Percentiles rank a stretch among this genome's conserved stretches.
phyloP scores from a whole-genome alignment of 2,113 vertebrate species.

The Tupaia tana region DNA sequence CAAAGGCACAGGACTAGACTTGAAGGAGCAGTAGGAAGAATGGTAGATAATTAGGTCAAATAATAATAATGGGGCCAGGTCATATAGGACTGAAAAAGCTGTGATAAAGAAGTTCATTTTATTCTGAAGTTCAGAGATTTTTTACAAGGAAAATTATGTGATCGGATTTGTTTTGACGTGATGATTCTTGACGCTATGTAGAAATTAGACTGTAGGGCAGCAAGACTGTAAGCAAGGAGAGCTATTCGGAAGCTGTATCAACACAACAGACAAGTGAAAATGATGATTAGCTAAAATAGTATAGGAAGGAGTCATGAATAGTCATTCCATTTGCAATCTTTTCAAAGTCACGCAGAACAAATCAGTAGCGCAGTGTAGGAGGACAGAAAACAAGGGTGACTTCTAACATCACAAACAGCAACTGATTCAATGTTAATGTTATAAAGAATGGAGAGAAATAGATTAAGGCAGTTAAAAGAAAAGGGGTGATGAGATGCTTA shows the following conservation, averaged over 20 bases:
- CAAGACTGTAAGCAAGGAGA: too few species aligned
- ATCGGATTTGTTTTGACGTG: neutral
- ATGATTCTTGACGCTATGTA: neutral
- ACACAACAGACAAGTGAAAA: neutral
- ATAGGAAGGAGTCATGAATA: neutral
- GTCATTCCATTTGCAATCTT: neutral
- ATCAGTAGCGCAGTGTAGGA: fast-evolving
- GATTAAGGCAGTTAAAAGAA: neutral
- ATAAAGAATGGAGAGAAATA: neutral
- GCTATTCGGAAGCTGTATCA: neutral
- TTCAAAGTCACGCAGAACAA: neutral
- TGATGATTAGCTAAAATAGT: too few species aligned
- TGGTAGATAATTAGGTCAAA: neutral
- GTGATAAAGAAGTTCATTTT: neutral
- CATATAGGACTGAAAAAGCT: neutral
- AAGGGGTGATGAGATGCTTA: neutral
- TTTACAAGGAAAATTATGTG: neutral
- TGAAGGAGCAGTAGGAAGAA: neutral
- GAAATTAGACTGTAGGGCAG: neutral
- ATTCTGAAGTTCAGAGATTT: neutral
- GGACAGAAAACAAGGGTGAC: neutral
- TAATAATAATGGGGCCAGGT: neutral
- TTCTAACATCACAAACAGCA: neutral
- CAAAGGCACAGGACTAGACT: neutral
- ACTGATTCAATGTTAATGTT: neutral